Base-by-base conservation (phyloP, 2,113 vertebrate species). In the Gambusia holbrooki region DNA sequence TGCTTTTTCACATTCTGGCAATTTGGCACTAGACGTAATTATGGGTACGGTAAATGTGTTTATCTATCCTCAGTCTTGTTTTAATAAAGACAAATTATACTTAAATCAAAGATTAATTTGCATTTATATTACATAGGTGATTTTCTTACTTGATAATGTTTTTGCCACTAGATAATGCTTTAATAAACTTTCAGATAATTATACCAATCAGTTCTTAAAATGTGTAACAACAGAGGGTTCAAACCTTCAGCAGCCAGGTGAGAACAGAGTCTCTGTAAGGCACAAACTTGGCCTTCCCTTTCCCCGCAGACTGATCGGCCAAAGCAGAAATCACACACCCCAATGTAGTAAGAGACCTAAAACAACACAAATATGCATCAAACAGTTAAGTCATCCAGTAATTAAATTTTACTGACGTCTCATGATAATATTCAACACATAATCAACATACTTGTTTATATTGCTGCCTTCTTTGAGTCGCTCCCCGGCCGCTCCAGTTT, bases 201-300 rank as follows among this genome's bases (percentile, higher is more conserved):
- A 42, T 42, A 42, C 40, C 13, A 42, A 58, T 58, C 25, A 25
- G 51, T 19, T 64, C 6, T 33, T 14, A 32, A 68, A 40, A 45
- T 27, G 14, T 30, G 29, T 61, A 29, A 62, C 58, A 25, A 35
- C 9, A 19, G 17, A 48, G 19, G 33, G 10, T 3, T 42, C 85
- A 92, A 94, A 99, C 98, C 98, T 99, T 99, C 74, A 99, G 96
- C 68, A 99, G 95, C 98, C 98, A 99, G 69, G 98, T 99, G 84
- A 99, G 97, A 15, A 98, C 97, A 10, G 97, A 99, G 87, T 99
- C 98, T 94, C 97, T 96, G 90, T 99, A 99, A 90, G 98, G 98
- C 92, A 99, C 98, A 93, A 99, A 99, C 92, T 99, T 99, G 83
- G 85, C 96, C 88, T 97, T 99, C 37, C 96, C 96, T 84, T 98